A percentile compares a stretch with the other conserved stretches of the same genome.
Conservation (phyloP, 2,113 vertebrate genomes). For the Saguinus imperator region DNA sequence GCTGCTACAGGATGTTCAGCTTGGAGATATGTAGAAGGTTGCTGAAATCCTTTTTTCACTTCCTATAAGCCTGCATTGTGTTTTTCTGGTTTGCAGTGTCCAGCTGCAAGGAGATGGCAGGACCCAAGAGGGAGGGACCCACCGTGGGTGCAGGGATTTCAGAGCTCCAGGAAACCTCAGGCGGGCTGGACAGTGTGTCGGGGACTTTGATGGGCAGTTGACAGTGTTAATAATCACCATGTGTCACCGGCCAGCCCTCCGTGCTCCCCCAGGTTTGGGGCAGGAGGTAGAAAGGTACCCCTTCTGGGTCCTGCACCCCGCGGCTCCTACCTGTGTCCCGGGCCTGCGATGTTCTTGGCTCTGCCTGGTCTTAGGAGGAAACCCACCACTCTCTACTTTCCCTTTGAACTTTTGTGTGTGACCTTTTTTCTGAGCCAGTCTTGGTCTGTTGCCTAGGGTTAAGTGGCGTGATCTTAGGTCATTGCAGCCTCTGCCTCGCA, state of each 20-base stretch:
- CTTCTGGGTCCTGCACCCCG: not conserved
- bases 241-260: no score
- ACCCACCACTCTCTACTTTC: not conserved
- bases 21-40: not conserved
- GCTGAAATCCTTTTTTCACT: rapidly evolving
- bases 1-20: not conserved
- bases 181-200: not conserved
- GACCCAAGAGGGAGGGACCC: no score
- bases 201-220: no score
- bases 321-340: no score
- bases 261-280: no score
- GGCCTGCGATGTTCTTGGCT: not conserved
- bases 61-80: rapidly evolving
- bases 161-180: not conserved
- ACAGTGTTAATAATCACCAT: no score
- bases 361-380: not conserved
- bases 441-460: no score
- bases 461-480: no score
- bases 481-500: no score
- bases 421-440: no score
- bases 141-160: not conserved
- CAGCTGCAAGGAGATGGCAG: not conserved
- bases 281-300: no score
- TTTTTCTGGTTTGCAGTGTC: not conserved
- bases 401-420: not conserved